Percentiles rank a stretch among this genome's conserved stretches.
Evolutionary conservation across 2,113 vertebrate species (phyloP).

Genomic region (Rattus rattus): DNA sequence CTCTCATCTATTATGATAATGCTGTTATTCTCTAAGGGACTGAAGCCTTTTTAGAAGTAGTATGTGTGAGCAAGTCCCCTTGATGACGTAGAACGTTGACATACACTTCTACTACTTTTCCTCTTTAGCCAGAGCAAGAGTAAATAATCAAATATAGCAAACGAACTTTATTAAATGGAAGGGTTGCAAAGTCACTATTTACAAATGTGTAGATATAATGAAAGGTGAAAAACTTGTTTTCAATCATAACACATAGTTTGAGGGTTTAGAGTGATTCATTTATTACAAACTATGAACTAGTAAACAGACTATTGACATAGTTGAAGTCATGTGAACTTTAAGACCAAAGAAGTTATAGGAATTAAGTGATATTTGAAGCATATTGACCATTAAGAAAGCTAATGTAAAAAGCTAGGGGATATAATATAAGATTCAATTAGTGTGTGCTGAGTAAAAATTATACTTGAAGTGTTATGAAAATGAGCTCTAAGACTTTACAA

Average conservation of each 20-base stretch:
- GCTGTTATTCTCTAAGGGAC: not conserved
- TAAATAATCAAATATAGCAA: not conserved
- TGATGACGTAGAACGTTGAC: not conserved
- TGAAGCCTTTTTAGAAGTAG: not conserved
- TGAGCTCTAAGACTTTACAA: not conserved
- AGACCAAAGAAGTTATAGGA: not conserved
- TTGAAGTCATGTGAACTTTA: not conserved
- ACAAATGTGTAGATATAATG: not conserved
- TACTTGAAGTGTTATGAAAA: not conserved
- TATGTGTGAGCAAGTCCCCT: not conserved
- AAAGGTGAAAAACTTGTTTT: not conserved
- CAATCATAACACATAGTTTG: not conserved
- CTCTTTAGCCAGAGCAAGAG: not conserved
- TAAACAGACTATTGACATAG: not conserved
- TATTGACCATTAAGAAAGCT: not conserved
- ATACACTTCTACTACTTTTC: not conserved
- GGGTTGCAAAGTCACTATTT: not conserved
- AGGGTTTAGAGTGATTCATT: not conserved
- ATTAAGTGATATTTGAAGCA: not conserved
- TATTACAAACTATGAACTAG: not conserved
- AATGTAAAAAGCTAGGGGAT: not conserved
- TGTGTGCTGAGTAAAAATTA: not conserved
- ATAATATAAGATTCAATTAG: not conserved
- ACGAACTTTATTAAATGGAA: not conserved
- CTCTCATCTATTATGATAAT: not conserved